Conservation (phyloP, 2,888 invertebrate species). For the Microdon myrmicae region DNA sequence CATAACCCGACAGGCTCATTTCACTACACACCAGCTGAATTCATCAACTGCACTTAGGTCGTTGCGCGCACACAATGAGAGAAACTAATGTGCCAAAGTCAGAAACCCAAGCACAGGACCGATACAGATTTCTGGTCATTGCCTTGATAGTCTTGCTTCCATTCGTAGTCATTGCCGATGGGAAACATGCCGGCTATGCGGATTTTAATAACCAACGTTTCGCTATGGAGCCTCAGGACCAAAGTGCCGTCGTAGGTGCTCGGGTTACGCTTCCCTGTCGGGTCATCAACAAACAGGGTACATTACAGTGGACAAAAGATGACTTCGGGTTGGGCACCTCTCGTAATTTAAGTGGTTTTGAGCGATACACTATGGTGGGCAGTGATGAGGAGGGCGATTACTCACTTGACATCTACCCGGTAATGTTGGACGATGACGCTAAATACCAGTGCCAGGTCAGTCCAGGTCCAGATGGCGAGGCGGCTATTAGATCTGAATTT, state of each 20-base stretch:
- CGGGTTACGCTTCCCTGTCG: slow-evolving; percentile 89
- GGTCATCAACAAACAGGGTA: slow-evolving; percentile 87
- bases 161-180: slow-evolving; percentile 25
- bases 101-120: slow-evolving; percentile 20
- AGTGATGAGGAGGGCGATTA: slow-evolving; percentile 93
- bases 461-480: slow-evolving; percentile 78
- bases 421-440: slow-evolving; percentile 91
- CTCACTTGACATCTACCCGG: slow-evolving; percentile 89
- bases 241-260: slow-evolving; percentile 88
- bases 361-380: slow-evolving; percentile 95
- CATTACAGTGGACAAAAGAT: slow-evolving; percentile 96
- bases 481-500: slow-evolving; percentile 85
- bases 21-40: too few species aligned
- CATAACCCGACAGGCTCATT: too few species aligned
- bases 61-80: slow-evolving; percentile 41
- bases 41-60: slow-evolving; percentile 22
- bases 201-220: slow-evolving; percentile 77
- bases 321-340: slow-evolving; percentile 94
- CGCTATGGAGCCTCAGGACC: slow-evolving; percentile 90
- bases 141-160: slow-evolving; percentile 29
- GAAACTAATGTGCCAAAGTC: slow-evolving; percentile 39
- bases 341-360: slow-evolving; percentile 88
- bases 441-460: slow-evolving; percentile 95
- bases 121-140: slow-evolving; percentile 28
- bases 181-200: slow-evolving; percentile 54